Conservation (phyloP, 2,888 invertebrate species). For the Mongoloraphidia duomilia region DNA sequence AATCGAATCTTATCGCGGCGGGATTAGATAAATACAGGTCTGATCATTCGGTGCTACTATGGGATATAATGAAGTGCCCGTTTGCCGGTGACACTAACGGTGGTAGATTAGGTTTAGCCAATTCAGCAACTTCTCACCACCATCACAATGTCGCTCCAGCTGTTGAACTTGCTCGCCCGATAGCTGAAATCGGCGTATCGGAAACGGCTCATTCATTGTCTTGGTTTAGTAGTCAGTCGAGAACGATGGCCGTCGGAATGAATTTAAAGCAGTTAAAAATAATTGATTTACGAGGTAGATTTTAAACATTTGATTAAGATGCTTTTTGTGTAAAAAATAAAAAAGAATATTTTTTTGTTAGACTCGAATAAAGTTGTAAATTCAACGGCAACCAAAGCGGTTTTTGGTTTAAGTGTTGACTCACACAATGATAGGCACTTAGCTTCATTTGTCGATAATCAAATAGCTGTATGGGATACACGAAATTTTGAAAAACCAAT, state of each 20-base stretch:
- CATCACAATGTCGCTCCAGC: constrained; percentile 27
- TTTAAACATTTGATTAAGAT: constrained; percentile 6
- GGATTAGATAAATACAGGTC: constrained; percentile 82
- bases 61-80: constrained; percentile 59
- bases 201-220: constrained; percentile 74
- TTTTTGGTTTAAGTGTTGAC: constrained; percentile 69
- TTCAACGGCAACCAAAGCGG: constrained; percentile 62
- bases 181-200: constrained; percentile 65
- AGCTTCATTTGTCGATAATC: constrained; percentile 71
- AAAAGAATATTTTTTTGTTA: constrained; percentile 23
- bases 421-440: constrained; percentile 63
- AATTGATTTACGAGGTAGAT: constrained; percentile 73
- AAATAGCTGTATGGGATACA: constrained; percentile 78
- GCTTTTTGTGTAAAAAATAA: constrained; percentile 1
- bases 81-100: constrained; percentile 20
- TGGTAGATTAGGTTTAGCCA: constrained; percentile 15
- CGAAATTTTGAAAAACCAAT: constrained; percentile 75
- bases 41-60: constrained; percentile 76
- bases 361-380: constrained; percentile 57
- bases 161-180: constrained; percentile 40
- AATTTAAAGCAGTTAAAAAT: constrained; percentile 79
- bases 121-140: constrained; percentile 24
- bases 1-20: constrained; percentile 67
- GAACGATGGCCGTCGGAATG: constrained; percentile 75
- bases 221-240: constrained; percentile 64